These are phyloP conservation scores for Drosophila anceps DNA, from an alignment of 2,888 invertebrate genomes.

Conservation along the genomic window DNA sequence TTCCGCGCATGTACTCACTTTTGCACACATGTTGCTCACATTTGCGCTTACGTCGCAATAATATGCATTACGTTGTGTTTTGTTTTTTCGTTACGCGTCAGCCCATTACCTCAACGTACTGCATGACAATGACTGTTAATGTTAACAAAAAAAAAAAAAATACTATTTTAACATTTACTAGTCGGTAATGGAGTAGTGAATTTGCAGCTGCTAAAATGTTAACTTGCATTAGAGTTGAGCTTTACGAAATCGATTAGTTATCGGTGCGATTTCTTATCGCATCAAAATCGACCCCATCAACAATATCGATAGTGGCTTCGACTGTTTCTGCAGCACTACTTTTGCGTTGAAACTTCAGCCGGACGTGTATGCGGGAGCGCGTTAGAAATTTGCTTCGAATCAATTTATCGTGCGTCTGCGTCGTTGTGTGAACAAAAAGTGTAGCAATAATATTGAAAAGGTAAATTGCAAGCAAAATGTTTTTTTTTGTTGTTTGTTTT, in stretches of 20 bases:
- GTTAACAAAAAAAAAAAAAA: neutral
- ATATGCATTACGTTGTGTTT: neutral
- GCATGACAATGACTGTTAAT: neutral
- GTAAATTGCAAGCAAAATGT: slow-evolving; percentile 69
- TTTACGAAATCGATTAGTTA: slow-evolving; percentile 9
- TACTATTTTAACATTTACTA: neutral
- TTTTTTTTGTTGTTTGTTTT: slow-evolving; percentile 52
- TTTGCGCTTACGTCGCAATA: slow-evolving; percentile 18
- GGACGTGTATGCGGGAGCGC: slow-evolving; percentile 62
- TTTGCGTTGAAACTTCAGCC: slow-evolving; percentile 63
- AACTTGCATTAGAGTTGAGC: neutral
- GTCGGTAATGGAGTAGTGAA: no score
- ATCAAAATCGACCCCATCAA: neutral
- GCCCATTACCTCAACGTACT: neutral
- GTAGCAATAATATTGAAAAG: slow-evolving; percentile 65
- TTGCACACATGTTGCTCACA: slow-evolving; percentile 5
- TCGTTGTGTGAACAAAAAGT: slow-evolving; percentile 49
- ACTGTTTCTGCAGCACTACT: slow-evolving; percentile 46
- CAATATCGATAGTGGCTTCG: slow-evolving; percentile 38
- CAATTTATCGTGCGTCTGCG: slow-evolving; percentile 62
- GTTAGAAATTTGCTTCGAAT: slow-evolving; percentile 50
- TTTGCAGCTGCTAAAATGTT: neutral
- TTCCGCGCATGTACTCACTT: no score
- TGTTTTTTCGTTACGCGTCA: neutral
- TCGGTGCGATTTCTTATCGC: slow-evolving; percentile 4